Conservation (phyloP, 2,888 invertebrate genomes). For the Pseudococcus jackbeardsleyi region DNA sequence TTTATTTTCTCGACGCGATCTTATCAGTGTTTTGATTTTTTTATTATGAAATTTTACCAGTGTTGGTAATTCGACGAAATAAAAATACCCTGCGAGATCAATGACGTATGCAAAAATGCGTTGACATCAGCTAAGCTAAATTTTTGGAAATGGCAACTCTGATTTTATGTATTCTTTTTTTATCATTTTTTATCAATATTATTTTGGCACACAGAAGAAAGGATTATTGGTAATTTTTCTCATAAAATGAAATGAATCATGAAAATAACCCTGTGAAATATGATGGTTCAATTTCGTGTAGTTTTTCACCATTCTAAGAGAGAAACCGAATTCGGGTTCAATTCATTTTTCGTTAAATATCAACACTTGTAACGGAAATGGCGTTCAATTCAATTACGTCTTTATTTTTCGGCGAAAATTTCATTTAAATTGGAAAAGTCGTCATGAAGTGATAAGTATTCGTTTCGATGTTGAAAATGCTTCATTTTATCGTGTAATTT, state of each 20-base stretch:
- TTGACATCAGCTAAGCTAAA: background rate
- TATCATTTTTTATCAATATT: background rate
- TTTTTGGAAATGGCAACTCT: background rate
- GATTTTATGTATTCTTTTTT: background rate
- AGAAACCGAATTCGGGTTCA: background rate
- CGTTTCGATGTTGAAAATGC: background rate
- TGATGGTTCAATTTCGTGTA: background rate
- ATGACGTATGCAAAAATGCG: background rate
- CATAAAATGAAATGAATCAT: background rate
- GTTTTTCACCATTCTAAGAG: background rate
- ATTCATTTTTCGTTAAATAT: background rate
- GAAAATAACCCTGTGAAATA: background rate
- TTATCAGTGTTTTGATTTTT: background rate
- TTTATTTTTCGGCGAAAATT: background rate
- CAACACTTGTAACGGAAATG: background rate
- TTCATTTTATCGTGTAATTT: background rate
- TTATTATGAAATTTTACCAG: background rate
- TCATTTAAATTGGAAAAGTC: background rate
- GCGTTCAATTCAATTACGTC: background rate
- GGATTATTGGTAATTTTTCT: background rate
- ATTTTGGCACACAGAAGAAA: background rate
- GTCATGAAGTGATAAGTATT: background rate
- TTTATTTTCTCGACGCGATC: background rate
- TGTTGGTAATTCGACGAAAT: background rate
- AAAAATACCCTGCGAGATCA: background rate